phyloP scores from a whole-genome alignment of 2,113 vertebrate genomes.

The Cathartes aura region DNA sequence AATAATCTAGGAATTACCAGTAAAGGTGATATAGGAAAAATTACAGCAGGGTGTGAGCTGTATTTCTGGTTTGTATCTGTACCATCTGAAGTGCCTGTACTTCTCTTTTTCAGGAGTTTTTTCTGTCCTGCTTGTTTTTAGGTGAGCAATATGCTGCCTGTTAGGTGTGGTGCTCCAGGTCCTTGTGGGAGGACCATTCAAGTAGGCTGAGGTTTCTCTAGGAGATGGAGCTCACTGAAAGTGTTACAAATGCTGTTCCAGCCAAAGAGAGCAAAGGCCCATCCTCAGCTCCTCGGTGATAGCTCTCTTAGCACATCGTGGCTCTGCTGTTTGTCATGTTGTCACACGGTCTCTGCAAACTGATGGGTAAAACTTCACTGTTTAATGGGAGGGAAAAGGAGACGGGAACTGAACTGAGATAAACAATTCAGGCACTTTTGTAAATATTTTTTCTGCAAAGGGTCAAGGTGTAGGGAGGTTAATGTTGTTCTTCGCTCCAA shows the following conservation, averaged over 20 bases:
- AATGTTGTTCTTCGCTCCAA: neutral
- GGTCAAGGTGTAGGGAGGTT: neutral
- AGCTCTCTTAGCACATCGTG: neutral
- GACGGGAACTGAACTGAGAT: neutral
- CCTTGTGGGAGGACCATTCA: neutral
- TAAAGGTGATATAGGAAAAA: neutral
- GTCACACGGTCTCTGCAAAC: rapidly evolving
- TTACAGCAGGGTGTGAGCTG: too few species aligned
- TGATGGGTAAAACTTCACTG: neutral
- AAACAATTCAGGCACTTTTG: neutral
- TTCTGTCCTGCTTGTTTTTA: neutral
- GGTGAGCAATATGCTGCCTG: neutral
- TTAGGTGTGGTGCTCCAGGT: neutral
- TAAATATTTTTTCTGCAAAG: neutral
- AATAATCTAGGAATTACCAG: neutral
- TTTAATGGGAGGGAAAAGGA: neutral
- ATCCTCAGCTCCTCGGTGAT: neutral
- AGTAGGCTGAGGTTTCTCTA: neutral
- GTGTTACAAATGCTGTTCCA: neutral
- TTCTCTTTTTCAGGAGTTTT: neutral
- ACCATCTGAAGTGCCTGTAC: neutral
- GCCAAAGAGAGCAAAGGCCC: neutral
- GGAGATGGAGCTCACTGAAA: neutral
- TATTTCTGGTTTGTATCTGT: neutral
- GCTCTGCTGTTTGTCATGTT: neutral